phyloP scores from a whole-genome alignment of 2,797 vertebrate species.

The Hemitrygon akajei region DNA sequence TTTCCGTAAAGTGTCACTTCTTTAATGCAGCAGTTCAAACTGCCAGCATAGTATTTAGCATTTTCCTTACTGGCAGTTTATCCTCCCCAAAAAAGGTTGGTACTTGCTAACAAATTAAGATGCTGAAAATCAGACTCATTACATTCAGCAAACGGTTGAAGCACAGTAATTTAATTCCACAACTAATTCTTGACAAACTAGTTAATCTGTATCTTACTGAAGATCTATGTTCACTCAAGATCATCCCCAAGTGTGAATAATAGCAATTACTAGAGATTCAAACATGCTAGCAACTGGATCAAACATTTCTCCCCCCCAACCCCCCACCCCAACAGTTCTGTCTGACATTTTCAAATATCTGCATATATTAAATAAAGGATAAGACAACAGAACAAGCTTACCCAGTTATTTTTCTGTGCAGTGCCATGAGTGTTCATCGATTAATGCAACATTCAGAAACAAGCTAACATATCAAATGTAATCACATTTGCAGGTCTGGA shows the following conservation, averaged over 20 bases:
- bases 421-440: background rate
- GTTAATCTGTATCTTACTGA: too few relatives aligned
- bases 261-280: too few relatives aligned
- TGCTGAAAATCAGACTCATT: background rate
- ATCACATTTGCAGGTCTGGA: background rate
- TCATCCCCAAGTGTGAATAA: background rate
- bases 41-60: background rate
- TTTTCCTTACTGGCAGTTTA: background rate
- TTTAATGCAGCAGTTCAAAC: background rate
- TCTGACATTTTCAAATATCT: background rate
- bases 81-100: background rate
- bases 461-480: background rate
- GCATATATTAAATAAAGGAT: background rate
- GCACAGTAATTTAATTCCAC: background rate
- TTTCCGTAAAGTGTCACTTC: background rate
- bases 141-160: background rate
- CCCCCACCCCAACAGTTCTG: background rate
- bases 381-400: background rate
- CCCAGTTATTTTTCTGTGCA: too few relatives aligned
- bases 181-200: background rate
- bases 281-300: background rate
- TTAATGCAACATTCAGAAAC: background rate
- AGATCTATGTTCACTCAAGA: background rate
- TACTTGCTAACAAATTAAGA: background rate
- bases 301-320: background rate